Conservation (phyloP, 1,140 invertebrate genomes). For the Marisa cornuarietis region DNA sequence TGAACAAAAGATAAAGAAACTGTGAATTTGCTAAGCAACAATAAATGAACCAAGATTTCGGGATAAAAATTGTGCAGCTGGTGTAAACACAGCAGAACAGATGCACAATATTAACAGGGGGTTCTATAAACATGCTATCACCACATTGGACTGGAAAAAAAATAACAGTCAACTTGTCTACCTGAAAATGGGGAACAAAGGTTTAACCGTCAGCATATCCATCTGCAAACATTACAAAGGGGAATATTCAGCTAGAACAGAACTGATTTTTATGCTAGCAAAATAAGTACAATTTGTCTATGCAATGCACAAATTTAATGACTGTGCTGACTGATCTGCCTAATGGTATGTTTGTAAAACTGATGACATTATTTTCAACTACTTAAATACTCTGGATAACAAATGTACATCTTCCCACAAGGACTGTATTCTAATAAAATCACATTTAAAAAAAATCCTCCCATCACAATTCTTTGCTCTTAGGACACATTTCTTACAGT, state of each 20-base stretch:
- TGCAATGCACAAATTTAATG: too few relatives aligned
- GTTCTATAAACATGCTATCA: slow-evolving; percentile 18
- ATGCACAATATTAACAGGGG: slow-evolving; percentile 5
- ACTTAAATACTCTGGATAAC: too few relatives aligned
- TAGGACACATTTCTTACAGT: too few relatives aligned
- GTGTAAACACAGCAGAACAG: slow-evolving; percentile 20
- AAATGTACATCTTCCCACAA: too few relatives aligned
- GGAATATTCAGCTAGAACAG: neutral
- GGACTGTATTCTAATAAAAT: too few relatives aligned
- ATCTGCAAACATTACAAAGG: slow-evolving; percentile 20
- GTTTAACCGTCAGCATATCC: slow-evolving; percentile 8
- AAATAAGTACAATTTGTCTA: neutral
- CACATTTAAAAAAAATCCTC: too few relatives aligned
- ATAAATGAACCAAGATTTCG: neutral
- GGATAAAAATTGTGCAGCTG: neutral
- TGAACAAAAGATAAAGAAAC: slow-evolving; percentile 5
- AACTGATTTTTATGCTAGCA: neutral
- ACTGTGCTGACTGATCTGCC: too few relatives aligned
- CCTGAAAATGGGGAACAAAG: slow-evolving; percentile 13
- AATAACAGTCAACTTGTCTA: slow-evolving; percentile 16
- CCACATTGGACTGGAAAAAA: slow-evolving; percentile 13
- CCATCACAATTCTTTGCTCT: too few relatives aligned
- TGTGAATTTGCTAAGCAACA: neutral
- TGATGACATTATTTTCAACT: too few relatives aligned
- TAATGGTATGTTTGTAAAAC: too few relatives aligned